These are phyloP conservation scores for Diorhabda carinulata DNA, from an alignment of 1,140 invertebrate species.

Conservation along the genomic window DNA sequence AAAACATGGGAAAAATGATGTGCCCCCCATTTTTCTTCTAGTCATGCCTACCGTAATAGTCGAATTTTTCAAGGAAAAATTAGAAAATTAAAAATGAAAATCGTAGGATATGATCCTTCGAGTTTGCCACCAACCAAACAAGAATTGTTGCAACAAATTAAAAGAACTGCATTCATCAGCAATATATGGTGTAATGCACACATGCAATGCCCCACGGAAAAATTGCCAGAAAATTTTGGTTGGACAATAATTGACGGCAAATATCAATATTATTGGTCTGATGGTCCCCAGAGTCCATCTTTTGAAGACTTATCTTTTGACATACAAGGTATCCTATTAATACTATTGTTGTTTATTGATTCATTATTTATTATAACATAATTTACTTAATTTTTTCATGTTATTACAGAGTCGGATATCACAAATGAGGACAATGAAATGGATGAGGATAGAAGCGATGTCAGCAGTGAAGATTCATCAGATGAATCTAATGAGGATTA, in stretches of 20 bases:
- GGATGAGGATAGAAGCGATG: background rate
- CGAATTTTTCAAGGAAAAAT: no score
- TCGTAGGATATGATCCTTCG: no score
- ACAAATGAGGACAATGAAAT: background rate
- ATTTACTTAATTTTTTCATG: slow-evolving; percentile 4
- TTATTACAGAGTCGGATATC: slow-evolving; percentile 5
- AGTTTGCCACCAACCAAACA: no score
- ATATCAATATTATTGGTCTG: slow-evolving; percentile 10
- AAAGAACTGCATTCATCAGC: no score
- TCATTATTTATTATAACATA: background rate
- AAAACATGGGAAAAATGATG: no score
- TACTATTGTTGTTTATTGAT: slow-evolving; percentile 5
- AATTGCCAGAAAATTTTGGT: no score
- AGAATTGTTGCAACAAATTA: no score
- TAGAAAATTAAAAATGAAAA: no score
- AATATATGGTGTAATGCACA: no score
- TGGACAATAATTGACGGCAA: background rate
- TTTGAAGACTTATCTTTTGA: slow-evolving; percentile 10
- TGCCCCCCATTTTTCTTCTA: no score
- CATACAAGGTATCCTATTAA: slow-evolving; percentile 6
- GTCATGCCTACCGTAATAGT: no score
- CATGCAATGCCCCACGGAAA: no score
- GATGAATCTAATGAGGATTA: background rate
- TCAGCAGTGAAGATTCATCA: background rate
- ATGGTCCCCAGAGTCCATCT: slow-evolving; percentile 11